Percentiles rank a stretch among this genome's conserved stretches.
Evolutionary conservation across 2,888 invertebrate species (phyloP).

Genomic region (Tyria jacobaeae): DNA sequence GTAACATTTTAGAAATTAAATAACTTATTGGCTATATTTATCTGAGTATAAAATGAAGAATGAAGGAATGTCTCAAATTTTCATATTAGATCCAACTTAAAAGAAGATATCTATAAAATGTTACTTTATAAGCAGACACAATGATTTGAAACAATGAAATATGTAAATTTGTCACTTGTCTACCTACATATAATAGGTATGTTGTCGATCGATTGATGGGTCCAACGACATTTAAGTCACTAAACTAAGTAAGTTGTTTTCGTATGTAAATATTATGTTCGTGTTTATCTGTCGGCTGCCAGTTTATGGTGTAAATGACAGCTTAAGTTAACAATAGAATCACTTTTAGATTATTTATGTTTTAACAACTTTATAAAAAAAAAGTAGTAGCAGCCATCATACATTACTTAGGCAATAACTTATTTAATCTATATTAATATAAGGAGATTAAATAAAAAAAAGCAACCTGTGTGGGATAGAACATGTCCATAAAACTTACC

Average conservation of each 20-base stretch:
- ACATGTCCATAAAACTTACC: slow-evolving; percentile 39
- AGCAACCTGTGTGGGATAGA: neutral
- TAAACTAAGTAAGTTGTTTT: slow-evolving; percentile 33
- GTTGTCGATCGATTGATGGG: slow-evolving; percentile 11
- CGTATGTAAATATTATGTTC: slow-evolving; percentile 34
- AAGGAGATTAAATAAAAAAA: too few species aligned
- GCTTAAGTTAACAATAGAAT: slow-evolving; percentile 17
- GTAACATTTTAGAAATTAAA: too few species aligned
- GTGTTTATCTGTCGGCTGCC: slow-evolving; percentile 19
- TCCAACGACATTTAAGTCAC: slow-evolving; percentile 13
- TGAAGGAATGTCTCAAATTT: neutral
- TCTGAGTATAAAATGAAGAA: neutral
- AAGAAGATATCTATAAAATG: neutral
- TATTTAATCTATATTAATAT: neutral
- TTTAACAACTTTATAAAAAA: neutral
- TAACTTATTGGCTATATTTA: too few species aligned
- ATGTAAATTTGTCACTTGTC: slow-evolving; percentile 9
- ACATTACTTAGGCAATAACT: neutral
- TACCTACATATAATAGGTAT: too few species aligned
- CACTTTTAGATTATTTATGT: slow-evolving; percentile 5
- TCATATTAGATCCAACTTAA: neutral
- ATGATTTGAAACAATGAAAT: slow-evolving; percentile 14
- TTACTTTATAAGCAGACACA: slow-evolving; percentile 13
- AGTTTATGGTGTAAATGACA: slow-evolving; percentile 24
- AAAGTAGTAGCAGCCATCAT: neutral